Conservation (phyloP, 2,888 invertebrate species). For the Leucozona laternaria region DNA sequence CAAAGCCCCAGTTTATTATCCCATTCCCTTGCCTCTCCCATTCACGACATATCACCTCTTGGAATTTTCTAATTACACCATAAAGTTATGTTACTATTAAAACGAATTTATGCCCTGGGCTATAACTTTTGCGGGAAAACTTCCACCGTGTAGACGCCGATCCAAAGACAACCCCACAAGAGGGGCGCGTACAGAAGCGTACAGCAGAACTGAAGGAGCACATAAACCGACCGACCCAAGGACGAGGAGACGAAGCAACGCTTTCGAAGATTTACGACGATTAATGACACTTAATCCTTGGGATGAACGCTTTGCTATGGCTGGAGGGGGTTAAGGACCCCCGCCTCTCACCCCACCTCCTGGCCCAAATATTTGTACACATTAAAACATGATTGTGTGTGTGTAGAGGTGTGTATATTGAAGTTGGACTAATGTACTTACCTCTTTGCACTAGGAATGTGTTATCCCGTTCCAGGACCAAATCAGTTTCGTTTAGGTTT, state of each 20-base stretch:
- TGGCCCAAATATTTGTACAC: conserved; percentile 36
- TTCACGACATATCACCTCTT: conserved; percentile 70
- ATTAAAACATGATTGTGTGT: conserved; percentile 25
- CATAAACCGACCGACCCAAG: conserved; percentile 13
- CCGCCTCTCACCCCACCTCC: neutral
- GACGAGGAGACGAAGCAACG: conserved; percentile 29
- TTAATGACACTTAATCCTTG: conserved; percentile 76
- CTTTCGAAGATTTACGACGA: conserved; percentile 75
- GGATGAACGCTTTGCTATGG: conserved; percentile 65
- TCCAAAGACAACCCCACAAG: conserved; percentile 23
- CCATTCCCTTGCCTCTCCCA: conserved; percentile 41
- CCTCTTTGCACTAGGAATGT: conserved; percentile 94
- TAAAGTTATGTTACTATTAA: conserved; percentile 76
- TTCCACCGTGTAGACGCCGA: conserved; percentile 56
- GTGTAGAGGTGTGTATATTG: neutral
- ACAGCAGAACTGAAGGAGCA: conserved; percentile 1
- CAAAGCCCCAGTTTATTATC: conserved; percentile 71
- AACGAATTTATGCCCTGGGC: conserved; percentile 75
- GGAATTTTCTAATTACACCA: conserved; percentile 76
- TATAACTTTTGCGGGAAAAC: conserved; percentile 76
- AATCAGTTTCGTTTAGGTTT: conserved; percentile 92
- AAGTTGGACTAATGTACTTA: conserved; percentile 83
- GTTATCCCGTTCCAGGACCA: conserved; percentile 91
- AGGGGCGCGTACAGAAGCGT: conserved; percentile 9
- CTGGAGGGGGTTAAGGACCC: conserved; percentile 20